Percentiles rank a stretch among this genome's conserved stretches.
Evolutionary conservation across 1,140 invertebrate species (phyloP).

Genomic region (Drosophila murphyi): DNA sequence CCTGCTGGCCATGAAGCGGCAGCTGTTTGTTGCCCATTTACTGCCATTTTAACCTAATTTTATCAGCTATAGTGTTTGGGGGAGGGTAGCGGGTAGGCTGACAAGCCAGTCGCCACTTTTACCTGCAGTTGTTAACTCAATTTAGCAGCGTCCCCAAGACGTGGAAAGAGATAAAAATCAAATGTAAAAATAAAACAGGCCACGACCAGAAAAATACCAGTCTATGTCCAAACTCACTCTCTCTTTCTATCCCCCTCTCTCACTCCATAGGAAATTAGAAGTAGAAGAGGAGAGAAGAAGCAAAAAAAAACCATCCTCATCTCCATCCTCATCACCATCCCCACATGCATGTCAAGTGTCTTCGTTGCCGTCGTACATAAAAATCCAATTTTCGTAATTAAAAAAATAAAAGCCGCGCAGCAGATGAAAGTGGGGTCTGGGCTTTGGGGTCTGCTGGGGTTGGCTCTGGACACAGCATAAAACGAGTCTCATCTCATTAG

Average conservation of each 20-base stretch:
- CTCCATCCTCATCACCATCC: slow-evolving; percentile 54
- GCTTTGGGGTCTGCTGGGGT: slow-evolving; percentile 26
- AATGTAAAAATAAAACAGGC: slow-evolving; percentile 51
- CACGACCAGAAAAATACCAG: slow-evolving; percentile 16
- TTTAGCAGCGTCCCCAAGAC: slow-evolving; percentile 52
- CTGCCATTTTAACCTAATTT: slow-evolving; percentile 78
- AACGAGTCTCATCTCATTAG: slow-evolving; percentile 74
- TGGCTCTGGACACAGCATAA: slow-evolving; percentile 37
- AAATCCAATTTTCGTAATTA: slow-evolving; percentile 83
- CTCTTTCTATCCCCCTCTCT: neutral
- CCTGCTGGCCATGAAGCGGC: slow-evolving; percentile 31
- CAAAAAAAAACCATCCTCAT: slow-evolving; percentile 50
- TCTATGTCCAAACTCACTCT: slow-evolving; percentile 30
- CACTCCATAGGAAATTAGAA: neutral
- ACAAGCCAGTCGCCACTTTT: slow-evolving; percentile 37
- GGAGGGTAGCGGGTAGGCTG: neutral
- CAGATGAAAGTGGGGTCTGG: slow-evolving; percentile 14
- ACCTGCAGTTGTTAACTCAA: slow-evolving; percentile 59
- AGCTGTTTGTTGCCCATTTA: slow-evolving; percentile 67
- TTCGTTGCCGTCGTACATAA: slow-evolving; percentile 64
- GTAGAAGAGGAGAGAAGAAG: slow-evolving; percentile 7
- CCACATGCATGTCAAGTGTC: slow-evolving; percentile 77
- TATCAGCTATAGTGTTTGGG: slow-evolving; percentile 44
- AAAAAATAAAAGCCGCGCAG: slow-evolving; percentile 71
- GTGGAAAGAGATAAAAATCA: slow-evolving; percentile 61